Base-by-base conservation (phyloP, 2,113 vertebrate species). In the Cavia porcellus region DNA sequence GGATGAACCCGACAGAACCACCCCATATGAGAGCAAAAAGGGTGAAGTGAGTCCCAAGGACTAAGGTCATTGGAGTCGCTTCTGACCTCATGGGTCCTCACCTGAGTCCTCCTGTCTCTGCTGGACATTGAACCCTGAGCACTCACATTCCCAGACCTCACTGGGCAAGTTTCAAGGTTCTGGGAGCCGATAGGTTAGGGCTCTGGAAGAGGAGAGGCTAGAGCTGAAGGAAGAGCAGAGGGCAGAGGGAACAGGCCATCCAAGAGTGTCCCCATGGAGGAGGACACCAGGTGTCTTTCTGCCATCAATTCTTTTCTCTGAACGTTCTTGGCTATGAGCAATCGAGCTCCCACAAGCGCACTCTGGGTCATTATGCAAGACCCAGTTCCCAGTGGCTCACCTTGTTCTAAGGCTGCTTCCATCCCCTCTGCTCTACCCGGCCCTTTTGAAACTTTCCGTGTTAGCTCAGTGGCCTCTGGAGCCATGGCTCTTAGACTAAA, bases 41-140 rank as follows among this genome's bases (percentile, higher is more conserved):
- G 28, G 13, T 13, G 50, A 77, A 17, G 7, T 9, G 75, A 50
- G 28, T 50, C 14, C 86, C 32, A 15, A 64, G 20, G 52, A 22
- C 32, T 8, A 22, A 52, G 24, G 47, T 25, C 38, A 11, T 4
- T 0, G 1, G 45, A 1, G 7, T 8, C 13, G 14, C 45, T 20
- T 55, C 62, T 45, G 30, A 22, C 70, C 32, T 7, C n/a, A 1
- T 15, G 2, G 1, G 17, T 35, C 30, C 38, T 35, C 38, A 2
- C 70, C 12, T 0, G 0, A 42, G 61, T 4, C 24, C 13, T 25
- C 55, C 50, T 72, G 59, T 24, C 62, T 89, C 88, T 22, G 52
- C 52, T 14, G 52, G 22, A 59, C 35, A 24, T 9, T 28, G 30
- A 17, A 32, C 83, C 28, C 1, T 50, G 75, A 32, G 24, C 74